These are phyloP conservation scores for Drosophila neutralis DNA, from an alignment of 2,888 invertebrate species.

Conservation along the genomic window DNA sequence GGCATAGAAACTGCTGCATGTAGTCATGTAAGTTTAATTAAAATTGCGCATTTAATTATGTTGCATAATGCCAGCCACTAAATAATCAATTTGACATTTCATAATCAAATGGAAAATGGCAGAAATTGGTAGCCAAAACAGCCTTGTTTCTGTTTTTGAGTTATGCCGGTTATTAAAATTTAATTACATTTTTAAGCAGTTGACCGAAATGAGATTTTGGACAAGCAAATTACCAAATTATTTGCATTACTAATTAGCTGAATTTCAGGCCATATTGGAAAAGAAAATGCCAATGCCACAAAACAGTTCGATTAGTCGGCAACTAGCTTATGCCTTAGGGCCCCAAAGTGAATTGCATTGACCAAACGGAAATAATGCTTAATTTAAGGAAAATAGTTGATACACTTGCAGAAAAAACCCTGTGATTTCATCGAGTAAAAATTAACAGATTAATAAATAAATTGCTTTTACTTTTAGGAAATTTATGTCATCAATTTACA, in stretches of 20 bases:
- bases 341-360: slow-evolving; percentile 27
- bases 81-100: slow-evolving; percentile 46
- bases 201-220: slow-evolving; percentile 12
- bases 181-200: slow-evolving; percentile 41
- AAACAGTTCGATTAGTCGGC: slow-evolving; percentile 10
- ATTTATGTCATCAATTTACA: background rate
- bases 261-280: background rate
- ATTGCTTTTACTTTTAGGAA: background rate
- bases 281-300: slow-evolving; percentile 6
- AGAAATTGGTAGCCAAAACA: slow-evolving; percentile 19
- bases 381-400: background rate
- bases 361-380: slow-evolving; percentile 28
- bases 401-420: background rate
- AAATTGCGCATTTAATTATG: slow-evolving; percentile 68
- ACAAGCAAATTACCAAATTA: slow-evolving; percentile 27
- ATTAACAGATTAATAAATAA: background rate
- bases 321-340: background rate
- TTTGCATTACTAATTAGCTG: slow-evolving; percentile 37
- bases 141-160: slow-evolving; percentile 6
- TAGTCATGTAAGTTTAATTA: slow-evolving; percentile 73
- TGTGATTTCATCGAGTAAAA: background rate
- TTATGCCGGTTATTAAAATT: slow-evolving; percentile 35
- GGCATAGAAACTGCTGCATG: slow-evolving; percentile 8
- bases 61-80: slow-evolving; percentile 31
- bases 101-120: slow-evolving; percentile 19